Evolutionary conservation across 2,888 invertebrate species (phyloP), one percentile per base, ranked within the genome.

Genomic region (Prosopocoilus inquinatus): DNA sequence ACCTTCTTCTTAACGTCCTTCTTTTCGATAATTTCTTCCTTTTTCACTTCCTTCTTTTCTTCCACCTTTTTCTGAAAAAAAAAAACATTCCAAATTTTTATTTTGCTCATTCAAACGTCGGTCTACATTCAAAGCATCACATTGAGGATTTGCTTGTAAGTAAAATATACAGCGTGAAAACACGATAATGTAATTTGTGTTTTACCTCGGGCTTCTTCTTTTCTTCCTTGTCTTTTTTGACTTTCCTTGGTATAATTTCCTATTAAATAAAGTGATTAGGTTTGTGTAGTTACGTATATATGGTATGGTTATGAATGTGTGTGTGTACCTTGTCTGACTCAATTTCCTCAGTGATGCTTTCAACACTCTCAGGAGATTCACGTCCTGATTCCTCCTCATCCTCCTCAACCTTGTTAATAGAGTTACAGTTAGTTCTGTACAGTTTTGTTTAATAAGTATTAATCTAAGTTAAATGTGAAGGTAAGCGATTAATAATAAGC

Each of bases 21-120:
- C 58, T 68, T 62, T 45, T 62, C 67, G 47, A 69, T 65, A 55
- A 77, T 79, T 61, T 74, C 73, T 33, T 67, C 63, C 54, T 73
- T 70, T 51, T 75, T 70, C 53, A 70, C 67, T 34, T 79, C 76
- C 39, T 79, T 73, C 71, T 68, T 58, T 49, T 67, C 60, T 11
- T 67, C 60, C 15, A 61, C 56, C 55, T 64, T 61, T 58, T 62
- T 47, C 57, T 60, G 48, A 9, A 58, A 58, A 34, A 50, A 11
- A 57, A n/a, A 28, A 28, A 28, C 5, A 5, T 5, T 28, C 20
- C 4, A 28, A 28, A 28, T 28, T 1, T 20, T 20, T 2, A 28
- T 3, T 28, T n/a, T 28, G 3, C 7, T 28, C 20, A 28, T 7
- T 28, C 20, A 5, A 28, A 28, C 5, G 20, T 28, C 7, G 1